phyloP scores from a whole-genome alignment of 2,888 invertebrate genomes.

The Andrena bucephala region DNA sequence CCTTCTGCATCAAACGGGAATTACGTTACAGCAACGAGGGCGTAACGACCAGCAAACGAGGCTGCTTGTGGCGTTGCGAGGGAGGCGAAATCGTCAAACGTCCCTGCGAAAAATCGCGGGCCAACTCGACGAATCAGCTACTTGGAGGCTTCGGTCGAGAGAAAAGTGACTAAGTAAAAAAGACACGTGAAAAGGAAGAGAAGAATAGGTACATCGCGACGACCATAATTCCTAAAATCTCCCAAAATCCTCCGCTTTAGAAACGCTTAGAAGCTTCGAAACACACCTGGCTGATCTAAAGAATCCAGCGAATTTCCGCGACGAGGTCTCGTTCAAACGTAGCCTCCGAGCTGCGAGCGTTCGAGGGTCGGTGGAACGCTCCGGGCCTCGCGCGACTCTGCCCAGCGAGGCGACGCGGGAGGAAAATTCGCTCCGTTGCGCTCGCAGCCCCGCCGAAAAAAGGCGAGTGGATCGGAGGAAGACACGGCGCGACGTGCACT shows the following conservation, averaged over 20 bases:
- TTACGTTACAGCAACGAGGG: slow-evolving; percentile 64
- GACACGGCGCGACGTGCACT: not conserved
- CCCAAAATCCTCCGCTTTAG: no score
- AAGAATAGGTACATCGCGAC: not conserved
- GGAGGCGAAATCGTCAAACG: slow-evolving; percentile 38
- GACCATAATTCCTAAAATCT: not conserved
- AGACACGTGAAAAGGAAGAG: not conserved
- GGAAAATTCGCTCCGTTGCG: slow-evolving; percentile 43
- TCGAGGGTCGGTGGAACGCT: slow-evolving; percentile 9
- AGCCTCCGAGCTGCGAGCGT: not conserved
- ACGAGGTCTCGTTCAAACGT: not conserved
- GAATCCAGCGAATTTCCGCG: not conserved
- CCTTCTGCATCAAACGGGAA: slow-evolving; percentile 69
- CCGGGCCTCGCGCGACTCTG: not conserved
- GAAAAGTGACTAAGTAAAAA: no score
- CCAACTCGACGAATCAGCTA: not conserved
- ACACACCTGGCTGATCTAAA: not conserved
- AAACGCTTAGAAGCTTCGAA: not conserved
- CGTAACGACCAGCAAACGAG: slow-evolving; percentile 70
- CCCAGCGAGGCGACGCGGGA: slow-evolving; percentile 18
- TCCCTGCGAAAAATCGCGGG: slow-evolving; percentile 60
- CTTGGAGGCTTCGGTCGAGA: not conserved
- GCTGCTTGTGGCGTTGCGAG: slow-evolving; percentile 43
- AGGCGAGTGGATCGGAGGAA: slow-evolving; percentile 5
- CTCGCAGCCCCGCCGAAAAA: slow-evolving; percentile 21